Evolutionary conservation across 2,113 vertebrate genomes (phyloP).

Genomic region (Otus sunia): DNA sequence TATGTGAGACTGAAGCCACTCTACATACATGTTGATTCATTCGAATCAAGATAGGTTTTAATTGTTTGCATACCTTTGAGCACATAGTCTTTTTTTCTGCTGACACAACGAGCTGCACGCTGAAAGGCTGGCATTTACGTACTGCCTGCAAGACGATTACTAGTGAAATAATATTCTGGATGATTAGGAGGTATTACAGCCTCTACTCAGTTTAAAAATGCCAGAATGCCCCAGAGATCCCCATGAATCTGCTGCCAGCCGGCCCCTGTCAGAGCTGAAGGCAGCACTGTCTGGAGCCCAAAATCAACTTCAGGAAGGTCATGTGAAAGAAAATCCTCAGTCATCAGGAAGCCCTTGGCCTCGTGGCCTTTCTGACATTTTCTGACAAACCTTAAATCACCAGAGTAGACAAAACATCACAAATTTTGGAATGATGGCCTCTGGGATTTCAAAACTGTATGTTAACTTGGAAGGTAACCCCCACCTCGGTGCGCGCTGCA

Average conservation of each 20-base stretch:
- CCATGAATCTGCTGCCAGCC: constrained; percentile 81
- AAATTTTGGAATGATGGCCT: constrained; percentile 32
- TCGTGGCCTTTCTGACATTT: constrained; percentile 68
- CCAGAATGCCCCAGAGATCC: constrained; percentile 90
- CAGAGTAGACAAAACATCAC: constrained; percentile 70
- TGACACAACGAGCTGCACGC: not conserved
- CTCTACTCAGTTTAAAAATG: constrained; percentile 76
- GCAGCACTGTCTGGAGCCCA: constrained; percentile 76
- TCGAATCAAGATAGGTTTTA: not conserved
- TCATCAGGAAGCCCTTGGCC: constrained; percentile 74
- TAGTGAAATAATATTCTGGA: constrained; percentile 30
- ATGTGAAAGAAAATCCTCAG: constrained; percentile 76
- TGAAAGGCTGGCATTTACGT: not conserved
- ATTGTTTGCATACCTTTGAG: not conserved
- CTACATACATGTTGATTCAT: rapidly evolving
- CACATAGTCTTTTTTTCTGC: not conserved
- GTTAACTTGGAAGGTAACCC: not conserved
- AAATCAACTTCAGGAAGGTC: constrained; percentile 73
- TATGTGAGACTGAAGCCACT: rapidly evolving
- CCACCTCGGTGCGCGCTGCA: not conserved
- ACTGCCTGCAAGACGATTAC: not conserved
- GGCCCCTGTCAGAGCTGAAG: constrained; percentile 75
- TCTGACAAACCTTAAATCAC: constrained; percentile 75
- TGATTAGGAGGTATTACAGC: constrained; percentile 62
- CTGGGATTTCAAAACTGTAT: not conserved